These are phyloP conservation scores for Limenitis camilla DNA, from an alignment of 2,888 invertebrate genomes.

Conservation along the genomic window DNA sequence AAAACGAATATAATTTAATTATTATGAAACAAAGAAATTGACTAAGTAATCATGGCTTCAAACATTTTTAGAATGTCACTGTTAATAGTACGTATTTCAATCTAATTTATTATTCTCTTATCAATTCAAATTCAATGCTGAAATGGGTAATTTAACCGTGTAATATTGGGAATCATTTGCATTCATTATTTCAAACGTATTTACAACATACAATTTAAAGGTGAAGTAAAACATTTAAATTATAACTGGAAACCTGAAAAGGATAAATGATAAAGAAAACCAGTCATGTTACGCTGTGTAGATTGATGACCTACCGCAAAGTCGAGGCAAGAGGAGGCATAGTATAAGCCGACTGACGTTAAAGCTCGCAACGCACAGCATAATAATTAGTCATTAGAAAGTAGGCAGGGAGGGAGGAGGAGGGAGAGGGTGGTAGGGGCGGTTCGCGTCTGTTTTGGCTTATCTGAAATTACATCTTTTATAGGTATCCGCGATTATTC, in stretches of 20 bases:
- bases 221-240: slow-evolving; percentile 14
- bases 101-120: background rate
- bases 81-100: background rate
- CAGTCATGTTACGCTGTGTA: slow-evolving; percentile 36
- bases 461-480: slow-evolving; percentile 76
- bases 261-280: slow-evolving; percentile 29
- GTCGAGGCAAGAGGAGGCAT: slow-evolving; percentile 46
- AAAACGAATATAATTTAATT: too few species aligned
- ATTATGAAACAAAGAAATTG: too few species aligned
- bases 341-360: slow-evolving; percentile 46
- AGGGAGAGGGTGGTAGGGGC: slow-evolving; percentile 43
- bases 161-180: background rate
- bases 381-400: slow-evolving; percentile 76
- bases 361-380: slow-evolving; percentile 73
- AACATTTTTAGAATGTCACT: slow-evolving; percentile 1
- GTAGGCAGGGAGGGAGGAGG: slow-evolving; percentile 57
- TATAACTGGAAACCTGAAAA: slow-evolving; percentile 20
- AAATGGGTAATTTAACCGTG: slow-evolving; percentile 1
- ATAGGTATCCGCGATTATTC: slow-evolving; percentile 75
- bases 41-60: too few species aligned
- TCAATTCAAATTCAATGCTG: background rate
- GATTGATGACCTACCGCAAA: slow-evolving; percentile 51
- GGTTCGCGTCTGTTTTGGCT: slow-evolving; percentile 74
- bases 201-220: background rate
- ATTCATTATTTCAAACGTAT: background rate